phyloP scores from a whole-genome alignment of 1,140 invertebrate species.

The Armadillidium nasatum region DNA sequence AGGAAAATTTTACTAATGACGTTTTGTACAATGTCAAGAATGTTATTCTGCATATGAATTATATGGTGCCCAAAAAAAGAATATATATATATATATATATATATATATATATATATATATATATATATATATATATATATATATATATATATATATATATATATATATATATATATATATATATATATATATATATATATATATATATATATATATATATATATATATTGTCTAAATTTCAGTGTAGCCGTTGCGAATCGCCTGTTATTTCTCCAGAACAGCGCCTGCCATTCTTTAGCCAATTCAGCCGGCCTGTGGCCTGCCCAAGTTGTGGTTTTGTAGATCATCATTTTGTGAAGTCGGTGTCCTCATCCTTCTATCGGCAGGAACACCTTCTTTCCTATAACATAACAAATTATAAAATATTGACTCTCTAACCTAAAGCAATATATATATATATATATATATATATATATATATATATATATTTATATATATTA shows the following conservation, averaged over 20 bases:
- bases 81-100: too few relatives aligned
- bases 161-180: background rate
- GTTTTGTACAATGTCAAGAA: too few relatives aligned
- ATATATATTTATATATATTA: background rate
- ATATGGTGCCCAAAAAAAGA: too few relatives aligned
- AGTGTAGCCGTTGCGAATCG: constrained; percentile 85
- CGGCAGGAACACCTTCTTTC: background rate
- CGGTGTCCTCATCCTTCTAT: constrained; percentile 55
- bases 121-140: constrained; percentile 21
- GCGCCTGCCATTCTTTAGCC: constrained; percentile 85
- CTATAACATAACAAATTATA: background rate
- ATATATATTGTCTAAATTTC: too few relatives aligned
- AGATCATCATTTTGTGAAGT: constrained; percentile 92
- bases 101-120: too few relatives aligned
- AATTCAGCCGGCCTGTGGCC: constrained; percentile 85
- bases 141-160: constrained; percentile 1
- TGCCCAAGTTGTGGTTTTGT: constrained; percentile 85
- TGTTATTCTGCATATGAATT: too few relatives aligned
- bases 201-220: constrained; percentile 26
- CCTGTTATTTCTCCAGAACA: constrained; percentile 78
- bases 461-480: constrained; percentile 6
- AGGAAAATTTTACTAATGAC: too few relatives aligned
- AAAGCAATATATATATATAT: constrained; percentile 6
- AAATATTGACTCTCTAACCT: background rate
- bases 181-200: constrained; percentile 19